phyloP scores from a whole-genome alignment of 1,140 invertebrate genomes.

The Polypedilum pembai region DNA sequence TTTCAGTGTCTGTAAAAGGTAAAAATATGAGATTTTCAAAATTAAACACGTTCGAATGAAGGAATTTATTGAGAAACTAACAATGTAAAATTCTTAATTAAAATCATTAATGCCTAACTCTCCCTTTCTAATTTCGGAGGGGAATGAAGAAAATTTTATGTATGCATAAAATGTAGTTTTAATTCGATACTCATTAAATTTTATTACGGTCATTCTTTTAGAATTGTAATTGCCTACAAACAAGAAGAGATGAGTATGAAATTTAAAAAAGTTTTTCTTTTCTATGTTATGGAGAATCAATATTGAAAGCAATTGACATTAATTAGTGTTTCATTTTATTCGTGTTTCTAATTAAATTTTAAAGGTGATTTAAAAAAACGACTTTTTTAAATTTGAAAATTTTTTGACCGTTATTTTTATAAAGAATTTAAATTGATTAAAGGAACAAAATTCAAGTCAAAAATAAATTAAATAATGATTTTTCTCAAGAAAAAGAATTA shows the following conservation, averaged over 20 bases:
- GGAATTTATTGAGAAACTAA: conserved; percentile 23
- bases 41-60: conserved; percentile 1
- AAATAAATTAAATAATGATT: too few species aligned
- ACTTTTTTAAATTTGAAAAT: too few species aligned
- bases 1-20: background rate
- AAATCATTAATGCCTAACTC: background rate
- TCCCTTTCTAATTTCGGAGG: background rate
- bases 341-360: too few species aligned
- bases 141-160: background rate
- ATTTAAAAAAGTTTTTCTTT: too few species aligned
- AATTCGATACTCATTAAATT: conserved; percentile 28
- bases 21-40: conserved; percentile 20
- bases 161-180: conserved; percentile 1
- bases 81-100: conserved; percentile 21
- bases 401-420: too few species aligned
- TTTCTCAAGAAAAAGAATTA: too few species aligned
- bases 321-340: too few species aligned
- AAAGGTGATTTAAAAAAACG: too few species aligned
- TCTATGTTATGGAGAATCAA: too few species aligned
- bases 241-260: background rate
- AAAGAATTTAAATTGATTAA: too few species aligned
- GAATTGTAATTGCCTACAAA: background rate
- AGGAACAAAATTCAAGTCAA: too few species aligned
- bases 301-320: too few species aligned
- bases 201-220: conserved; percentile 22